Conservation (phyloP, 2,797 vertebrate genomes). For the Spea hammondii region DNA sequence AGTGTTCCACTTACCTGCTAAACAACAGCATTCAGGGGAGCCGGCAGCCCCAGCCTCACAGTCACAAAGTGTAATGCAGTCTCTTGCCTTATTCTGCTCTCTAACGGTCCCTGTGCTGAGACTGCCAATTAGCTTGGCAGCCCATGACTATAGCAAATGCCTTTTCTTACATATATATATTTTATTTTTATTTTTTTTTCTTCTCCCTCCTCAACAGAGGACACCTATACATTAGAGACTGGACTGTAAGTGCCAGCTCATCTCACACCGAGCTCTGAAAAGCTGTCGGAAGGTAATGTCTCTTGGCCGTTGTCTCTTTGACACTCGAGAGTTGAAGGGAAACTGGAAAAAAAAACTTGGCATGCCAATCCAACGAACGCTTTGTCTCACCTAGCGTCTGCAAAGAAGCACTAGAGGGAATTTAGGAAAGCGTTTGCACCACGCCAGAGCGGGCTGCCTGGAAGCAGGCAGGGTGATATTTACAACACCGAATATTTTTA, state of each 20-base stretch:
- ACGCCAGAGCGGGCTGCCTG: slow-evolving; percentile 26
- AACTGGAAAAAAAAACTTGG: neutral
- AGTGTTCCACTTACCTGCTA: slow-evolving; percentile 45
- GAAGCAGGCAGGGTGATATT: slow-evolving; percentile 31
- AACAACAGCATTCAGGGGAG: slow-evolving; percentile 4
- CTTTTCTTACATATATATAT: slow-evolving; percentile 22
- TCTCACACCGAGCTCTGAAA: slow-evolving; percentile 17
- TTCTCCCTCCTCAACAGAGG: neutral
- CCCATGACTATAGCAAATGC: slow-evolving; percentile 18
- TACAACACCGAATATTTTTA: slow-evolving; percentile 18
- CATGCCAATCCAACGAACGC: slow-evolving; percentile 4
- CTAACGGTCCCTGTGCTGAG: slow-evolving; percentile 29
- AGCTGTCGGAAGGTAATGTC: slow-evolving; percentile 33
- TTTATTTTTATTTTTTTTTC: slow-evolving; percentile 19
- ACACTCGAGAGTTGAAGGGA: slow-evolving; percentile 6
- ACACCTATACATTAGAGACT: slow-evolving; percentile 38
- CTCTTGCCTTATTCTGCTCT: slow-evolving; percentile 21
- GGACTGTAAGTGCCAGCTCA: slow-evolving; percentile 38
- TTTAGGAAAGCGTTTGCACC: slow-evolving; percentile 8
- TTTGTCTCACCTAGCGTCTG: slow-evolving; percentile 21
- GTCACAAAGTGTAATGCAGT: slow-evolving; percentile 47
- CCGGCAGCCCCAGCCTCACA: slow-evolving; percentile 13
- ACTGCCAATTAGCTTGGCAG: slow-evolving; percentile 46
- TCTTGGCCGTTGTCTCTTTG: slow-evolving; percentile 27
- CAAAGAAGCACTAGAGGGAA: neutral